Conservation (phyloP, 1,140 invertebrate genomes). For the Zaprionus camerounensis region DNA sequence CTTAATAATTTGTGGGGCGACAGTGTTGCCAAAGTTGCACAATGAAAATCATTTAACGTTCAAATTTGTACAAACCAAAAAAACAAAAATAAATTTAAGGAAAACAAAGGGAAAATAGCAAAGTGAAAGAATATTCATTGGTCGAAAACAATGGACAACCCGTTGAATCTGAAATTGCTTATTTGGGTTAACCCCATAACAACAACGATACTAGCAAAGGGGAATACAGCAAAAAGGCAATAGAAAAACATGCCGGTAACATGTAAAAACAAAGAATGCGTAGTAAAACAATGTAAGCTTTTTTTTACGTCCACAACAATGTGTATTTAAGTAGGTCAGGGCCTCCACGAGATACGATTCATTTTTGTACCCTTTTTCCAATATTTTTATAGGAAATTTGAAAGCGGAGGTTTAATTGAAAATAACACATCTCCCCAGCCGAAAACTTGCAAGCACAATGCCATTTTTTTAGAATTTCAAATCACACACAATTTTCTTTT, state of each 20-base stretch:
- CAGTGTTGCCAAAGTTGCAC: slow-evolving; percentile 48
- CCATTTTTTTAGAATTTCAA: slow-evolving; percentile 15
- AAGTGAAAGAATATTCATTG: slow-evolving; percentile 38
- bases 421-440: background rate
- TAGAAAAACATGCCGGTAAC: slow-evolving; percentile 45
- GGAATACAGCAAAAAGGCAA: background rate
- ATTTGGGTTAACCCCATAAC: slow-evolving; percentile 51
- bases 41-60: slow-evolving; percentile 62
- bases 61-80: slow-evolving; percentile 38
- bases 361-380: background rate
- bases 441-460: slow-evolving; percentile 8
- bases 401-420: slow-evolving; percentile 22
- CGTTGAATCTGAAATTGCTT: slow-evolving; percentile 49
- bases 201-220: slow-evolving; percentile 14
- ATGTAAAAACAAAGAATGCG: slow-evolving; percentile 34
- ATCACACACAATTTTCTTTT: no score
- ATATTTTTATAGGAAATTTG: slow-evolving; percentile 22
- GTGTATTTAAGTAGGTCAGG: slow-evolving; percentile 40
- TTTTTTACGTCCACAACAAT: slow-evolving; percentile 16
- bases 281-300: no score
- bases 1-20: slow-evolving; percentile 51
- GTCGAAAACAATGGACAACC: slow-evolving; percentile 39
- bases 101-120: background rate
- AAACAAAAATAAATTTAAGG: background rate
- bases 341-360: slow-evolving; percentile 22